A percentile compares a stretch with the other conserved stretches of the same genome.
phyloP scores from a whole-genome alignment of 2,113 vertebrate genomes.

The Vimba vimba region DNA sequence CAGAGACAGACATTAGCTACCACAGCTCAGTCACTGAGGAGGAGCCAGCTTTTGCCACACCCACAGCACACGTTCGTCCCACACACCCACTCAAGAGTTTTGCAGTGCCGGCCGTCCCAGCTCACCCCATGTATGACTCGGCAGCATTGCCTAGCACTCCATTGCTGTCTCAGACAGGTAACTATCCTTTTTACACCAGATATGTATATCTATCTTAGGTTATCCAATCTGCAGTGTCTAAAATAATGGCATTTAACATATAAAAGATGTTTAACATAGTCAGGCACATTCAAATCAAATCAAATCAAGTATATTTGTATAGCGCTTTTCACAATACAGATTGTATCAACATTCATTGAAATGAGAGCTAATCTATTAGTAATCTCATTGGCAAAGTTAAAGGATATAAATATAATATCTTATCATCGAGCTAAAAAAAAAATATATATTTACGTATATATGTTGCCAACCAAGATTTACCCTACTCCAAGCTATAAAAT shows the following conservation, averaged over 20 bases:
- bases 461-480: background rate
- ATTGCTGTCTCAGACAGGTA: slow-evolving; percentile 90
- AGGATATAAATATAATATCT: background rate
- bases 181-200: background rate
- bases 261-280: background rate
- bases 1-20: slow-evolving; percentile 87
- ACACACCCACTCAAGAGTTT: slow-evolving; percentile 97
- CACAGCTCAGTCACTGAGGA: slow-evolving; percentile 87
- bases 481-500: background rate
- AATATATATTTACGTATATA: background rate
- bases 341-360: background rate
- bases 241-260: background rate
- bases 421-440: background rate
- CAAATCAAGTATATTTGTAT: no score
- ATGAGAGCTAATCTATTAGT: background rate
- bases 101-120: slow-evolving; percentile 85
- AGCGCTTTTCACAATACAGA: no score
- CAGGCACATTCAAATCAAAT: no score
- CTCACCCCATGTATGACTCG: slow-evolving; percentile 78
- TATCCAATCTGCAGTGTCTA: background rate
- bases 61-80: slow-evolving; percentile 86
- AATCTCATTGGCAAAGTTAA: background rate
- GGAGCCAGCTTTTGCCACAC: slow-evolving; percentile 85
- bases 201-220: background rate
- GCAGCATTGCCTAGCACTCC: slow-evolving; percentile 90